A percentile compares a stretch with the other conserved stretches of the same genome.
phyloP scores from a whole-genome alignment of 2,797 vertebrate species.

The Clarias laeviceps region DNA sequence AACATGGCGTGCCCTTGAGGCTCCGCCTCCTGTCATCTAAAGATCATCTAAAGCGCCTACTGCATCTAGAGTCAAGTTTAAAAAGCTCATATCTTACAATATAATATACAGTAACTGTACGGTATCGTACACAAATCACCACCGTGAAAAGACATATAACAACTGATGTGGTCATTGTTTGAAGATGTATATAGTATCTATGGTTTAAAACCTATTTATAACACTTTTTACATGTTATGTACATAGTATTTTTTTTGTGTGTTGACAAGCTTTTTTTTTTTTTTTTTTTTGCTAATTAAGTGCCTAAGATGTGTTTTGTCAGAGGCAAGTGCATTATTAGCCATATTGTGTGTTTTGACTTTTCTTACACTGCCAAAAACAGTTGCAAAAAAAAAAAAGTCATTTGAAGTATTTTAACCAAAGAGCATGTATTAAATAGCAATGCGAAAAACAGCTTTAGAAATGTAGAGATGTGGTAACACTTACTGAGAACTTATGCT shows the following conservation, averaged over 20 bases:
- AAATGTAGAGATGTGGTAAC: slow-evolving; percentile 62
- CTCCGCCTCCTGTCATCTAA: slow-evolving; percentile 23
- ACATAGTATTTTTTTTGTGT: slow-evolving; percentile 93
- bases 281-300: slow-evolving; percentile 84
- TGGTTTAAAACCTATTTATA: slow-evolving; percentile 99
- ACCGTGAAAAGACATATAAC: slow-evolving; percentile 66
- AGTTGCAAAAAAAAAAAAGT: slow-evolving; percentile 45
- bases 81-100: slow-evolving; percentile 30
- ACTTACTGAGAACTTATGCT: slow-evolving; percentile 15
- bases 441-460: slow-evolving; percentile 60
- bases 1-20: slow-evolving; percentile 50
- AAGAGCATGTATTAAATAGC: slow-evolving; percentile 74
- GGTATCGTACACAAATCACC: slow-evolving; percentile 34
- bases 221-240: slow-evolving; percentile 99
- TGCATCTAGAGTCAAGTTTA: slow-evolving; percentile 52
- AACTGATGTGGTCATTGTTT: slow-evolving; percentile 84
- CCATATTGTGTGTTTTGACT: slow-evolving; percentile 68
- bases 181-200: slow-evolving; percentile 99
- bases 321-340: slow-evolving; percentile 75
- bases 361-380: slow-evolving; percentile 70
- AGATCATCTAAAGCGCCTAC: slow-evolving; percentile 50
- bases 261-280: slow-evolving; percentile 78
- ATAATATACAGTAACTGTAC: slow-evolving; percentile 9
- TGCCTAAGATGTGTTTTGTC: slow-evolving; percentile 87
- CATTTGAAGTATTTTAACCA: slow-evolving; percentile 73